phyloP scores from a whole-genome alignment of 2,113 vertebrate genomes.

The Ciconia boyciana region DNA sequence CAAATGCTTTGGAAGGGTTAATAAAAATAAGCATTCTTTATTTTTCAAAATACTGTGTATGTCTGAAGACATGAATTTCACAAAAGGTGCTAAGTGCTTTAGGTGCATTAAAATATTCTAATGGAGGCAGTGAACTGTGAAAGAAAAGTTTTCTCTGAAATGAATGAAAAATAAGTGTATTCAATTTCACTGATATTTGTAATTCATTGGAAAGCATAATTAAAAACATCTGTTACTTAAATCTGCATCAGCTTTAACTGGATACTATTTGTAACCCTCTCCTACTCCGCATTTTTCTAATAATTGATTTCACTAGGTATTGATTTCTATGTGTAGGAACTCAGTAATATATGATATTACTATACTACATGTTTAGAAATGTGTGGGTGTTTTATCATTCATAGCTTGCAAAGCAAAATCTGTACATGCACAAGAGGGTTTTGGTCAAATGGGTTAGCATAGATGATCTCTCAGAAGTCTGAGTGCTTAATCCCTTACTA shows the following conservation, averaged over 20 bases:
- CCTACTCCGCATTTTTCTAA: neutral
- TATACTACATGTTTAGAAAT: neutral
- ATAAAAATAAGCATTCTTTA: neutral
- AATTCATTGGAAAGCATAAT: neutral
- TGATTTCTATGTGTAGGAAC: neutral
- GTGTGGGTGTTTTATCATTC: neutral
- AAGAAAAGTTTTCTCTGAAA: slow-evolving; percentile 4
- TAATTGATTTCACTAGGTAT: neutral
- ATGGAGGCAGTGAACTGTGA: neutral
- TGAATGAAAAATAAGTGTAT: neutral
- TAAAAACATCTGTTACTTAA: slow-evolving; percentile 21
- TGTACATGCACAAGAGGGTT: neutral
- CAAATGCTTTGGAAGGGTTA: neutral
- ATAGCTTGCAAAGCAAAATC: neutral
- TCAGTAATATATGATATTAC: neutral
- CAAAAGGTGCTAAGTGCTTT: neutral
- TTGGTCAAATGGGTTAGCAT: neutral
- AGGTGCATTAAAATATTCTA: neutral
- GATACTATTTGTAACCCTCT: neutral
- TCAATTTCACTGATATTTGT: neutral
- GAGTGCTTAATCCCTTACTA: neutral
- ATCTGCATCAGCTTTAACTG: neutral
- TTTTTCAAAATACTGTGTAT: neutral
- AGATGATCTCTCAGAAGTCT: neutral
- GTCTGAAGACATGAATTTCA: neutral